phyloP scores from a whole-genome alignment of 2,888 invertebrate species.

The Erebia aethiops region DNA sequence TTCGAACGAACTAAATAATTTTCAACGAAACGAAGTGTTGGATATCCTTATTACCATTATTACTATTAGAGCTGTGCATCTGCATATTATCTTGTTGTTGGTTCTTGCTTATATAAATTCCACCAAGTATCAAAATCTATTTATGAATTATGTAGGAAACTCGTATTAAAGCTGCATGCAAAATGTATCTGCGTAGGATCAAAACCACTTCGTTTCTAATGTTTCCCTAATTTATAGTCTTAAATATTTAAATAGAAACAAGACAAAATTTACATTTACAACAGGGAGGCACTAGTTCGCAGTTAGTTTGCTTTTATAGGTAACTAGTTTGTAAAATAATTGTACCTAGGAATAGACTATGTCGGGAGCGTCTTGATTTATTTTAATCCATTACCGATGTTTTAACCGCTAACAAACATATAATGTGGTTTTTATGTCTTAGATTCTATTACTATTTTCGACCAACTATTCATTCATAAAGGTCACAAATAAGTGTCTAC shows the following conservation, averaged over 20 bases:
- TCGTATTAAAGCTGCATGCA: not conserved
- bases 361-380: constrained; percentile 31
- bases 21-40: not conserved
- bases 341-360: constrained; percentile 1
- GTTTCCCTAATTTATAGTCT: constrained; percentile 24
- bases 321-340: constrained; percentile 27
- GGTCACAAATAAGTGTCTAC: constrained; percentile 30
- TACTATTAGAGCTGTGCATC: not conserved
- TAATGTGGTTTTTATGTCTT: constrained; percentile 26
- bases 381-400: constrained; percentile 34
- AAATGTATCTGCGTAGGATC: constrained; percentile 16
- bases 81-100: not conserved
- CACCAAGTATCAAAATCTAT: not conserved
- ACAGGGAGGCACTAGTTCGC: constrained; percentile 30
- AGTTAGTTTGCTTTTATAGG: constrained; percentile 26
- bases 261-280: constrained; percentile 39
- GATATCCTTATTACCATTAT: not conserved
- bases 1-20: too few species aligned
- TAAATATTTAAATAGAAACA: constrained; percentile 37
- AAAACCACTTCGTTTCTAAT: constrained; percentile 17
- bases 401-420: constrained; percentile 35
- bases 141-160: not conserved
- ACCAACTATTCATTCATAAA: constrained; percentile 28
- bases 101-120: not conserved
- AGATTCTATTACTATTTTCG: constrained; percentile 31